phyloP scores from a whole-genome alignment of 2,113 vertebrate genomes.

The Eupsittula cactorum region DNA sequence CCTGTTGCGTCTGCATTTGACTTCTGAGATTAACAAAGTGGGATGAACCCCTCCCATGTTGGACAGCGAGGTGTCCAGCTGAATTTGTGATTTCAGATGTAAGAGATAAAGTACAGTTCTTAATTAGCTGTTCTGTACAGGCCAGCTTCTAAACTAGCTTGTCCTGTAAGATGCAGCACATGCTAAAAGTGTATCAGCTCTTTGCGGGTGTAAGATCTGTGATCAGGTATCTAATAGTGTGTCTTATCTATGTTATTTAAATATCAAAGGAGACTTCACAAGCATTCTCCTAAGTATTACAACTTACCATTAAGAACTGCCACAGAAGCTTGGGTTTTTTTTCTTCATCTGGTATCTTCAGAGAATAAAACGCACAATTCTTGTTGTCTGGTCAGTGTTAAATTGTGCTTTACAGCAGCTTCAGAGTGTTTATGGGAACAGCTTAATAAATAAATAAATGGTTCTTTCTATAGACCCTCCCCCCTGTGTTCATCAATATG shows the following conservation, averaged over 20 bases:
- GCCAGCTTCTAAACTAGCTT: background rate
- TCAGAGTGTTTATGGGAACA: background rate
- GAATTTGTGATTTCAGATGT: background rate
- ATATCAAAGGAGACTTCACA: background rate
- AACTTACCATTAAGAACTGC: background rate
- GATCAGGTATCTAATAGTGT: background rate
- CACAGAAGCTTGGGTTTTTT: background rate
- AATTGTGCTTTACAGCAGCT: background rate
- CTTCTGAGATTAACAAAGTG: background rate
- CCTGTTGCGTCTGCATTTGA: background rate
- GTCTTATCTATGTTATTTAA: background rate
- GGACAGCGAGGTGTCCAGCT: background rate
- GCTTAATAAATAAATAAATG: background rate
- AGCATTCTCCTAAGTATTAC: background rate
- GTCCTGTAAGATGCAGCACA: background rate
- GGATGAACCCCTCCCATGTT: fast-evolving
- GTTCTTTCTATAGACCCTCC: background rate
- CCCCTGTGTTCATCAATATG: background rate
- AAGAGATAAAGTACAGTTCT: background rate
- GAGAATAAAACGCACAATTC: background rate
- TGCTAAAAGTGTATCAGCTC: background rate
- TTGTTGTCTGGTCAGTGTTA: background rate
- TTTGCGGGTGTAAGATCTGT: background rate
- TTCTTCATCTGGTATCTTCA: background rate
- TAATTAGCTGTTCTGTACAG: background rate